Conservation (phyloP, 2,888 invertebrate species). For the Lepeophtheirus nordmannii region DNA sequence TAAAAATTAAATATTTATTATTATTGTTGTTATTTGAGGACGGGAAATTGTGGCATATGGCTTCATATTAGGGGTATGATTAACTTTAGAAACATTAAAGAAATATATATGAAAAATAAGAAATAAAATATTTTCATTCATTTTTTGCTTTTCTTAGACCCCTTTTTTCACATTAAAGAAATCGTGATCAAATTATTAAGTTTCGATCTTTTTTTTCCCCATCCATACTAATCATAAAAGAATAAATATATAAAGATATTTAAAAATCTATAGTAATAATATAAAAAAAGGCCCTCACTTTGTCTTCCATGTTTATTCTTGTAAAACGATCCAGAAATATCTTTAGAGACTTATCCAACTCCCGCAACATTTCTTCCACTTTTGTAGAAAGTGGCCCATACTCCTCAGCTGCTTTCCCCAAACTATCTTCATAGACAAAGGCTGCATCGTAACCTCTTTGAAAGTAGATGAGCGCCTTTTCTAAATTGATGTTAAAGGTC, state of each 20-base stretch:
- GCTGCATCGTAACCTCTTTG: slow-evolving; percentile 30
- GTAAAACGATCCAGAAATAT: slow-evolving; percentile 26
- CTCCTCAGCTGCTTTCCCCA: slow-evolving; percentile 12
- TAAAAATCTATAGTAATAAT: too few species aligned
- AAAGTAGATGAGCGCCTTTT: slow-evolving; percentile 29
- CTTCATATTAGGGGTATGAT: too few species aligned
- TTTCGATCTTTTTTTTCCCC: neutral
- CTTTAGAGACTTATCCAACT: slow-evolving; percentile 30
- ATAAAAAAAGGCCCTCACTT: slow-evolving; percentile 28
- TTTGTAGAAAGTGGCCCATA: slow-evolving; percentile 27
- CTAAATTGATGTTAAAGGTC: slow-evolving; percentile 28
- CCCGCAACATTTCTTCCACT: slow-evolving; percentile 31
- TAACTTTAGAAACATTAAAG: too few species aligned
- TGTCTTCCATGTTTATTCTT: slow-evolving; percentile 28
- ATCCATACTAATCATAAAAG: too few species aligned
- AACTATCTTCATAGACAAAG: slow-evolving; percentile 28
- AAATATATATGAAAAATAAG: too few species aligned
- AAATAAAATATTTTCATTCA: too few species aligned
- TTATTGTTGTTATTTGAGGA: too few species aligned
- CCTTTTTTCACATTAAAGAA: neutral
- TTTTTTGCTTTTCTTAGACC: too few species aligned
- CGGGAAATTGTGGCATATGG: too few species aligned
- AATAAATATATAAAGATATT: too few species aligned
- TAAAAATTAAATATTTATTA: too few species aligned
- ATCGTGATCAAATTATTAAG: neutral